A percentile compares a stretch with the other conserved stretches of the same genome.
phyloP scores from a whole-genome alignment of 2,797 vertebrate species.

The Eidolon dupreanum region DNA sequence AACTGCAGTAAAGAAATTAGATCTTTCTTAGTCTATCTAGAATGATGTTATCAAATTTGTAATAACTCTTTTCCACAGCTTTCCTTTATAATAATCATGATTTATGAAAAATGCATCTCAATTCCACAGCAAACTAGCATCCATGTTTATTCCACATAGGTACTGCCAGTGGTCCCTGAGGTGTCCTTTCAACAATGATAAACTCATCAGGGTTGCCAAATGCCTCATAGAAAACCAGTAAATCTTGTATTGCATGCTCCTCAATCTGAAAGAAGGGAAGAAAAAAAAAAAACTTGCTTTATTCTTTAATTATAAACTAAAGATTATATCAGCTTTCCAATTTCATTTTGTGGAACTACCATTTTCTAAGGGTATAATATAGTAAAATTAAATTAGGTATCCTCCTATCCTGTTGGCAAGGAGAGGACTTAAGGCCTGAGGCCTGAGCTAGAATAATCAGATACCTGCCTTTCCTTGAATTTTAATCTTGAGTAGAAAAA shows the following conservation, averaged over 20 bases:
- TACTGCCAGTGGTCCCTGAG: constrained; percentile 92
- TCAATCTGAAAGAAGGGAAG: constrained; percentile 90
- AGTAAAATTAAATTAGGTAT: background rate
- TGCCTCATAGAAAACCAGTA: constrained; percentile 93
- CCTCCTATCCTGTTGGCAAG: background rate
- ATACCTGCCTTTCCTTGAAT: background rate
- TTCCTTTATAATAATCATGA: constrained; percentile 28
- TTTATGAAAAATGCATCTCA: constrained; percentile 34
- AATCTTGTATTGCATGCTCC: constrained; percentile 96
- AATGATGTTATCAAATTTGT: constrained; percentile 62
- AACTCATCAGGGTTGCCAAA: constrained; percentile 95
- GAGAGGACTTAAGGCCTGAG: background rate
- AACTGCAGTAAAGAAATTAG: constrained; percentile 69
- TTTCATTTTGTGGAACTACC: background rate
- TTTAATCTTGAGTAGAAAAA: constrained; percentile 2
- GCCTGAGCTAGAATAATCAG: background rate
- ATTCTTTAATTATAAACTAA: background rate
- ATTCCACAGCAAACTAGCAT: constrained; percentile 61
- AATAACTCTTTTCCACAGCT: constrained; percentile 54
- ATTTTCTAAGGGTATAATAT: background rate
- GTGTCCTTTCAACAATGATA: constrained; percentile 94
- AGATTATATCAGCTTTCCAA: background rate
- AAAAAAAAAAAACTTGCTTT: background rate
- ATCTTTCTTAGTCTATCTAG: constrained; percentile 37
- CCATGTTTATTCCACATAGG: constrained; percentile 98